phyloP scores from a whole-genome alignment of 2,113 vertebrate species.

The Sander vitreus region DNA sequence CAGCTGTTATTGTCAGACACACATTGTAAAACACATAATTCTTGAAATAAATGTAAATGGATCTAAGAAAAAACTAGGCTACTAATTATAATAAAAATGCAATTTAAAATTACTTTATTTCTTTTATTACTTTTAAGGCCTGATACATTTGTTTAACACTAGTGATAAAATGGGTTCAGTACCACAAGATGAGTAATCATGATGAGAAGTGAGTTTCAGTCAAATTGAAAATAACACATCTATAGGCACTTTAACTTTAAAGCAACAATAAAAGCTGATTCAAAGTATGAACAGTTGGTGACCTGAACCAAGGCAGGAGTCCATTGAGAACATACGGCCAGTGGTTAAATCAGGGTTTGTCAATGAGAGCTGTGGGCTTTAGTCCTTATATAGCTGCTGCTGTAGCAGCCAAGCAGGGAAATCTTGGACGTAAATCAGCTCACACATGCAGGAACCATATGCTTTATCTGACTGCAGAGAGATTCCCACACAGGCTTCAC shows the following conservation, averaged over 20 bases:
- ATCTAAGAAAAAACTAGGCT: neutral
- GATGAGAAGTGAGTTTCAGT: neutral
- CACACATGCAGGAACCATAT: conserved; percentile 81
- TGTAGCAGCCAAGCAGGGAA: conserved; percentile 52
- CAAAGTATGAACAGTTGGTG: conserved; percentile 68
- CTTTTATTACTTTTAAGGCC: neutral
- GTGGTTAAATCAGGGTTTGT: conserved; percentile 77
- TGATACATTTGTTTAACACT: neutral
- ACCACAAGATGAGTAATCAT: neutral
- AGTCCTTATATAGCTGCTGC: conserved; percentile 59
- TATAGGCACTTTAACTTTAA: conserved; percentile 11
- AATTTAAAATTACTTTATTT: neutral
- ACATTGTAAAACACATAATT: neutral
- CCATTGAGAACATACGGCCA: conserved; percentile 68
- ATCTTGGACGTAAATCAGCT: conserved; percentile 52
- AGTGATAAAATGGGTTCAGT: neutral
- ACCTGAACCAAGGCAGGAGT: conserved; percentile 52
- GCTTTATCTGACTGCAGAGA: conserved; percentile 61
- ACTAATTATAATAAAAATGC: neutral
- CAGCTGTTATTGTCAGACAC: neutral
- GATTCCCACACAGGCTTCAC: conserved; percentile 59
- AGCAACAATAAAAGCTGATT: conserved; percentile 48
- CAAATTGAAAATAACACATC: neutral
- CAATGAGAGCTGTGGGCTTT: conserved; percentile 79
- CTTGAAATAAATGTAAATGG: neutral